Conservation (phyloP, 1,140 invertebrate genomes). For the Catajapyx aquilonaris region DNA sequence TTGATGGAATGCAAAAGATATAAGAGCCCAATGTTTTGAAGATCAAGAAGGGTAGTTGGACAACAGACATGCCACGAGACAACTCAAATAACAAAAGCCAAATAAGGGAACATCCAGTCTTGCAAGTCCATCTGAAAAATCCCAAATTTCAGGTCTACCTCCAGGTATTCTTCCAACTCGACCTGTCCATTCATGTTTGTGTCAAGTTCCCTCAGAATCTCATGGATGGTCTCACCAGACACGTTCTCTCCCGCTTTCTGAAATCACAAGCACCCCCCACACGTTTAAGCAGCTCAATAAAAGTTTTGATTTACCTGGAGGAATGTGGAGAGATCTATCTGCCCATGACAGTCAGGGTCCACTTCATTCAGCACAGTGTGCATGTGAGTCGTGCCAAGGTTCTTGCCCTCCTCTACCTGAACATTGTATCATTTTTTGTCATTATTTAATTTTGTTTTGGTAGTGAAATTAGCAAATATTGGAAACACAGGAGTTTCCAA, state of each 20-base stretch:
- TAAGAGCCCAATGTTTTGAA: no score
- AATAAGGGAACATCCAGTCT: background rate
- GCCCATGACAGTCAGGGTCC: conserved; percentile 41
- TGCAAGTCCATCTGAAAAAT: conserved; percentile 1
- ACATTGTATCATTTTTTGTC: no score
- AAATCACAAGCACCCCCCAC: conserved; percentile 16
- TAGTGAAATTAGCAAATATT: no score
- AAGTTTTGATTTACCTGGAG: conserved; percentile 35
- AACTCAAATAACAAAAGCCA: background rate
- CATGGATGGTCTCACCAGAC: conserved; percentile 85
- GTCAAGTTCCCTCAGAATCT: conserved; percentile 94
- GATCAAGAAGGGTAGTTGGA: no score
- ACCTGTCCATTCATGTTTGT: conserved; percentile 98
- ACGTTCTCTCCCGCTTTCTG: conserved; percentile 80
- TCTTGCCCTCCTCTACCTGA: no score
- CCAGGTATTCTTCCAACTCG: conserved; percentile 94
- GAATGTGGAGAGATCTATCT: conserved; percentile 46
- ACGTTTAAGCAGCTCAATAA: no score
- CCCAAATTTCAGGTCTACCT: conserved; percentile 37
- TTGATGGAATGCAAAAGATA: conserved; percentile 5
- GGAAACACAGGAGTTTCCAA: no score
- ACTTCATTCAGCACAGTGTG: conserved; percentile 41
- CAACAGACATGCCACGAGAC: background rate
- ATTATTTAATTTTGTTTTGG: no score
- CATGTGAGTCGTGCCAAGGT: no score